Evolutionary conservation across 2,113 vertebrate genomes (phyloP).

Genomic region (Clupea harengus): DNA sequence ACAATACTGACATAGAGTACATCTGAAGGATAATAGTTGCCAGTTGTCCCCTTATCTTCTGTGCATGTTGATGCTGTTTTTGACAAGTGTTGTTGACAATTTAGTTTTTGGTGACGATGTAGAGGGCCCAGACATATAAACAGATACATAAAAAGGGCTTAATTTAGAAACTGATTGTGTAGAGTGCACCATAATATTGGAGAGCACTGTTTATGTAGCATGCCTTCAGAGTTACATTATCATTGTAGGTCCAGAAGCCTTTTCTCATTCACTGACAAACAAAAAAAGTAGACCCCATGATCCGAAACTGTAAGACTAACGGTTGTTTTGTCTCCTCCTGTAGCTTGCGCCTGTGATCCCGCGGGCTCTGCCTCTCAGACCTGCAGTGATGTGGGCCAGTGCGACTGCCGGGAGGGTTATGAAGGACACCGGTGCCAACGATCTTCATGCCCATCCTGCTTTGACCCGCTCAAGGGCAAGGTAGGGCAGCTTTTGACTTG

Average conservation of each 20-base stretch:
- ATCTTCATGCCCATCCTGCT: conserved; percentile 80
- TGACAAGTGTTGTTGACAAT: not conserved
- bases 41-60: no score
- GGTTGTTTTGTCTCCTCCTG: not conserved
- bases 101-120: not conserved
- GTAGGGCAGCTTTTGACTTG: conserved; percentile 55
- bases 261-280: no score
- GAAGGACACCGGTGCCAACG: conserved; percentile 78
- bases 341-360: conserved; percentile 80
- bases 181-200: no score
- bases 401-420: conserved; percentile 80
- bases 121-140: not conserved
- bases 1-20: no score
- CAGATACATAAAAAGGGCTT: conserved; percentile 36
- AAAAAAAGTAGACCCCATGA: no score
- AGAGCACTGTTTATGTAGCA: no score
- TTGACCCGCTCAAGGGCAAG: conserved; percentile 77
- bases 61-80: no score
- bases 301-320: not conserved
- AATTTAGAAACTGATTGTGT: no score
- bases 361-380: conserved; percentile 63
- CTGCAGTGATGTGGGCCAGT: conserved; percentile 77
- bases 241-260: no score
- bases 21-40: no score
- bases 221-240: no score